These are phyloP conservation scores for Enteromius argenteus DNA, from an alignment of 2,797 vertebrate genomes.

Conservation along the genomic window DNA sequence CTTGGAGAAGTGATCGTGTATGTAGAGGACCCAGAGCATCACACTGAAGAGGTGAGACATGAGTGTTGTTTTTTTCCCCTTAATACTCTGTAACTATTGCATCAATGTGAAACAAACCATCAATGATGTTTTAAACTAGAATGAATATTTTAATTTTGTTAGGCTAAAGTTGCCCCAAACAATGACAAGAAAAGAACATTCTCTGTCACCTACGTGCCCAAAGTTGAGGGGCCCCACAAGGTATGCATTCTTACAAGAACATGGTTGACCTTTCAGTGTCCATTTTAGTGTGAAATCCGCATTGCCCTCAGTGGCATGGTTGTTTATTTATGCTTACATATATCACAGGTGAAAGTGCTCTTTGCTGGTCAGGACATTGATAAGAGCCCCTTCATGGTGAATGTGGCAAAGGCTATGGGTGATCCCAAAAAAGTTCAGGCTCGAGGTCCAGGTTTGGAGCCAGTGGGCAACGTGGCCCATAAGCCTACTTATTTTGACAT, in stretches of 20 bases:
- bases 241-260: conserved; percentile 68
- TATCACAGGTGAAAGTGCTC: conserved; percentile 90
- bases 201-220: conserved; percentile 90
- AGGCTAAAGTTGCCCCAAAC: conserved; percentile 95
- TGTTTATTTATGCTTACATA: not conserved
- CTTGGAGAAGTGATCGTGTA: conserved; percentile 93
- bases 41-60: conserved; percentile 89
- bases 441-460: conserved; percentile 90
- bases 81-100: not conserved
- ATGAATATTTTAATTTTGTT: conserved; percentile 31
- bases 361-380: conserved; percentile 96
- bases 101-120: conserved; percentile 11
- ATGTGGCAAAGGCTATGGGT: conserved; percentile 86
- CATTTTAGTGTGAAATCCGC: not conserved
- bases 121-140: not conserved
- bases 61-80: not conserved
- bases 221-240: conserved; percentile 94
- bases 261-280: not conserved
- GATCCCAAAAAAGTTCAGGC: conserved; percentile 94
- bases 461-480: conserved; percentile 90
- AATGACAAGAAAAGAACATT: conserved; percentile 91
- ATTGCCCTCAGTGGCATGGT: not conserved
- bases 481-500: conserved; percentile 98
- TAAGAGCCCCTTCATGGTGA: conserved; percentile 91
- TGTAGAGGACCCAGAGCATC: conserved; percentile 93